Base-by-base conservation (phyloP, 2,888 invertebrate species). In the Villa cingulata region DNA sequence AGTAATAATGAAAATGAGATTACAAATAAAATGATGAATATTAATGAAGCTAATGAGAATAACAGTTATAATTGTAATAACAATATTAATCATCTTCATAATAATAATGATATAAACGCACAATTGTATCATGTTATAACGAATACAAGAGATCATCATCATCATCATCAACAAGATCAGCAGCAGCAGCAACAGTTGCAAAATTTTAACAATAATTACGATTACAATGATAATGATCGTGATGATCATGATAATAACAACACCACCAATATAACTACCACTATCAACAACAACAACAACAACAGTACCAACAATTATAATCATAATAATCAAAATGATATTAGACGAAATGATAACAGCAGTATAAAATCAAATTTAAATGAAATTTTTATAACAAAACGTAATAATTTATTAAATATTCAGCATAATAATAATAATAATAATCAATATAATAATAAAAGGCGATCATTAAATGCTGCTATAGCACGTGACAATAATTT, bases 401-500 rank as follows among this genome's bases (percentile, higher is more conserved):
- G n/a, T n/a, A n/a, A n/a, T n/a, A n/a, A n/a, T n/a, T n/a, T n/a
- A n/a, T n/a, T n/a, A n/a, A n/a, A n/a, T n/a, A n/a, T n/a, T n/a
- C n/a, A n/a, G n/a, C 48, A 50, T 15, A 48, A 50, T 41, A 52
- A 52, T 45, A 37, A 50, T 29, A 34, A 50, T 14, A 48, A 48
- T 27, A 18, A 23, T 14, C 39, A 45, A 18, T 19, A 39, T 39
- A 45, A 49, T 23, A 46, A 50, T 10, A 43, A 49, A 19, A 41
- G 52, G 12, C 50, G 52, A 2, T 51, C 53, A 17, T 42, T 53
- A 20, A 53, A 49, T 46, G 47, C 50, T 19, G 53, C 53, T 18
- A 52, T 52, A 17, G 38, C 44, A 42, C 53, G 53, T 46, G 49
- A 53, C 44, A 49, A 44, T 40, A 49, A 50, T 37, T 51, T 50